phyloP scores from a whole-genome alignment of 1,140 invertebrate species.

The Ceratoteleas bidentatus region DNA sequence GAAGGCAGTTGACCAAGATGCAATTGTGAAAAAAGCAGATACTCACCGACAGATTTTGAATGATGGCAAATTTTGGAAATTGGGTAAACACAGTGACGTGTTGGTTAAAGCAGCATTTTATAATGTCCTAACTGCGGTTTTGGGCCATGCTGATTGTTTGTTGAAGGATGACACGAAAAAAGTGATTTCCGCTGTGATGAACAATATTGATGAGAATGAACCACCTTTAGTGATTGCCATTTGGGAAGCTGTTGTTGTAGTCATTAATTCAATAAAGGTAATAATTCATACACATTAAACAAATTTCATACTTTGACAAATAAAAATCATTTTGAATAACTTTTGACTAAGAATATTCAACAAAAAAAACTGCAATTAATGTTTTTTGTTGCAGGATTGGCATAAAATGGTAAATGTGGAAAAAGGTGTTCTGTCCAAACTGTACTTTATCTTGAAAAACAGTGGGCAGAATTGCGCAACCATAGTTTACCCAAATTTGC shows the following conservation, averaged over 20 bases:
- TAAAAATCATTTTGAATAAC: background rate
- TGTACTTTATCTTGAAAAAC: slow-evolving; percentile 85
- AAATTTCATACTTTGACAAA: too few species aligned
- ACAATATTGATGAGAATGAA: slow-evolving; percentile 87
- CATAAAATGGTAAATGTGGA: slow-evolving; percentile 85
- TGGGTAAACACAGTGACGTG: slow-evolving; percentile 82
- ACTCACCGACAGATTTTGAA: slow-evolving; percentile 82
- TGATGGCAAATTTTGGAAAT: slow-evolving; percentile 88
- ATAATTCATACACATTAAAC: background rate
- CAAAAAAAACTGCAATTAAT: too few species aligned
- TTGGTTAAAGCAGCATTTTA: slow-evolving; percentile 85
- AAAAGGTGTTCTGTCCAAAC: slow-evolving; percentile 87
- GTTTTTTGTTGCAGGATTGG: slow-evolving; percentile 84
- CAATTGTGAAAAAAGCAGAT: slow-evolving; percentile 81
- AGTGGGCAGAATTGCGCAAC: slow-evolving; percentile 87
- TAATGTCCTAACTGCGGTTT: slow-evolving; percentile 84
- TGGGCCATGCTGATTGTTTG: slow-evolving; percentile 81
- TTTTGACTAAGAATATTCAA: background rate
- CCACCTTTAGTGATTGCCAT: slow-evolving; percentile 82
- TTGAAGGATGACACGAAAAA: slow-evolving; percentile 82
- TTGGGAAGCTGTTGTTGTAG: background rate
- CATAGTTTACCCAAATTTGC: slow-evolving; percentile 86
- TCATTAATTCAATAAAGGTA: background rate
- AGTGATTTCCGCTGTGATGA: slow-evolving; percentile 84
- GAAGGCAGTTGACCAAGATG: slow-evolving; percentile 79